Conservation (phyloP, 1,140 invertebrate species). For the Argopecten irradians region DNA sequence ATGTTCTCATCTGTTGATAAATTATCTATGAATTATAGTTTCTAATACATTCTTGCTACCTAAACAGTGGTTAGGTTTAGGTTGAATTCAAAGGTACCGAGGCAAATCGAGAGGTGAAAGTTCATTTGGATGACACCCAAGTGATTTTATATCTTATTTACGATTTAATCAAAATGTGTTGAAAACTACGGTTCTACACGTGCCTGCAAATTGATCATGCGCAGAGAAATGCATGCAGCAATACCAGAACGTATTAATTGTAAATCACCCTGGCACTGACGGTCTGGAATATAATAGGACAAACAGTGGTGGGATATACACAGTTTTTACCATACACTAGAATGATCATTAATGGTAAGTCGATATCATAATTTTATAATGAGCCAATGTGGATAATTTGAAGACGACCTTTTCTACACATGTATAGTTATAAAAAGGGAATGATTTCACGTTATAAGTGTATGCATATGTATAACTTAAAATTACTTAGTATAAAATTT, state of each 20-base stretch:
- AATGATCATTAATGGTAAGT: background rate
- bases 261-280: background rate
- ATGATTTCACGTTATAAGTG: too few relatives aligned
- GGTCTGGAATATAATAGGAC: background rate
- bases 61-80: background rate
- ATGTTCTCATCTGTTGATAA: background rate
- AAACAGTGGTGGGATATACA: constrained; percentile 19
- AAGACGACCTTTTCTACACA: too few relatives aligned
- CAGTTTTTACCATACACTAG: background rate
- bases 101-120: constrained; percentile 13
- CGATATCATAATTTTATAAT: too few relatives aligned
- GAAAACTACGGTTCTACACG: background rate
- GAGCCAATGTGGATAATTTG: too few relatives aligned
- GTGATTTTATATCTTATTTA: background rate
- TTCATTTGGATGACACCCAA: constrained; percentile 21
- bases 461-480: too few relatives aligned
- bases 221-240: constrained; percentile 20
- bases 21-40: background rate
- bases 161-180: background rate
- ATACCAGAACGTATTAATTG: background rate
- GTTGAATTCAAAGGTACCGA: background rate
- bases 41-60: background rate
- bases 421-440: too few relatives aligned
- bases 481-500: too few relatives aligned
- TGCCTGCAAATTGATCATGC: constrained; percentile 7